Evolutionary conservation across 2,888 invertebrate genomes (phyloP), one percentile per base, ranked within the genome.

Genomic region (Cheilosia grossa): DNA sequence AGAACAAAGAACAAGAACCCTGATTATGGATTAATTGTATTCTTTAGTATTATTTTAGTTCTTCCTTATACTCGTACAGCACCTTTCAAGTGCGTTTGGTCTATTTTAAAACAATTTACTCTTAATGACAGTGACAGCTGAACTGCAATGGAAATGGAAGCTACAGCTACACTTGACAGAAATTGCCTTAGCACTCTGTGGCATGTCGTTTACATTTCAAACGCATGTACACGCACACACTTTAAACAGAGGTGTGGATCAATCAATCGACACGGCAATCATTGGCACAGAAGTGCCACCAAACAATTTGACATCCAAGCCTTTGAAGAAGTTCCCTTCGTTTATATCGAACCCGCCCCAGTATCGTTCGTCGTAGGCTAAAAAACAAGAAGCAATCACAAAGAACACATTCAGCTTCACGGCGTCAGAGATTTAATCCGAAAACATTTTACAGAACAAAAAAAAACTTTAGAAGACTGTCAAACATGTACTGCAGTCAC

Each of bases 251-350:
- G 81, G 74, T 74, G 56, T 59, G 70, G 81, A 85, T 85, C 80
- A 79, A 85, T 85, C 85, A 85, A 85, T 85, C 85, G 85, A 77
- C 85, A 85, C 66, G 58, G 64, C 53, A 56, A 77, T 81, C 81
- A 81, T 21, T 85, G 67, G 72, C 81, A 85, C 75, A 63, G 44
- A 72, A 85, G 81, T 81, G 85, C 85, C 81, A 85, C 85, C 81
- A 40, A 85, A 81, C 70, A 67, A 81, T 85, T 85, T 85, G 85
- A 85, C 85, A 85, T 85, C 81, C 44, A 74, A 80, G 74, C 80
- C 80, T 83, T 83, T 83, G 80, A 80, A 74, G 70, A 70, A 33
- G 64, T 59, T 24, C 24, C 4, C 17, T 61, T 69, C 44, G 53
- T 58, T 59, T n/a, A 13, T 6, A 19, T 19, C 24, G 30, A 33